A percentile compares a stretch with the other conserved stretches of the same genome.
These are phyloP conservation scores for Hydrochoerus hydrochaeris DNA, from an alignment of 2,113 vertebrate species.

Conservation along the genomic window DNA sequence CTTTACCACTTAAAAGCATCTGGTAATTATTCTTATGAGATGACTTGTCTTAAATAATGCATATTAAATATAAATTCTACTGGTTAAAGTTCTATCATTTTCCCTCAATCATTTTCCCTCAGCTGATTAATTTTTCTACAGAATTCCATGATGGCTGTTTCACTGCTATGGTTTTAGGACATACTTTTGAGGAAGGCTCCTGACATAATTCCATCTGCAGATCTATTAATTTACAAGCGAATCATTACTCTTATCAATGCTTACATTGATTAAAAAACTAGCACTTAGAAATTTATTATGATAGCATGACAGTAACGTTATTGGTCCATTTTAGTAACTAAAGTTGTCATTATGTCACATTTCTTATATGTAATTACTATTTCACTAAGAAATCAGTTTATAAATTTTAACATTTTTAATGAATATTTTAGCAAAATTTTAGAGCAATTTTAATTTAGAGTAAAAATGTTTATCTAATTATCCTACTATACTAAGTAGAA, in stretches of 20 bases:
- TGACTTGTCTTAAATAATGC: neutral
- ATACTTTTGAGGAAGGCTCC: neutral
- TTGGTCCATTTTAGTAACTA: neutral
- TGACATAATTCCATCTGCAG: neutral
- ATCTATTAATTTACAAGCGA: neutral
- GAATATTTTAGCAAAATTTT: neutral
- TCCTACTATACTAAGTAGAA: neutral
- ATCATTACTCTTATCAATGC: neutral
- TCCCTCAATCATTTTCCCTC: constrained; percentile 47
- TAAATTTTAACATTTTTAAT: constrained; percentile 47
- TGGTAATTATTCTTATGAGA: neutral
- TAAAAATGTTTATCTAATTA: neutral
- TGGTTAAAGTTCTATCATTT: neutral
- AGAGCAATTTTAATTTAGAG: neutral
- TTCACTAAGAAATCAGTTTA: neutral
- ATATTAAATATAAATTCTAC: neutral
- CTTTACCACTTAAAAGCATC: neutral
- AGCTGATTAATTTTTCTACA: neutral
- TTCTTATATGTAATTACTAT: constrained; percentile 12
- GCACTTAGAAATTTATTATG: neutral
- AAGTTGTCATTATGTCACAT: neutral
- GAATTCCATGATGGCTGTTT: neutral
- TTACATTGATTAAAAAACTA: neutral
- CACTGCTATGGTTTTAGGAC: constrained; percentile 3
- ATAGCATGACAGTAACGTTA: neutral